phyloP scores from a whole-genome alignment of 2,797 vertebrate genomes.

The Morelia viridis region DNA sequence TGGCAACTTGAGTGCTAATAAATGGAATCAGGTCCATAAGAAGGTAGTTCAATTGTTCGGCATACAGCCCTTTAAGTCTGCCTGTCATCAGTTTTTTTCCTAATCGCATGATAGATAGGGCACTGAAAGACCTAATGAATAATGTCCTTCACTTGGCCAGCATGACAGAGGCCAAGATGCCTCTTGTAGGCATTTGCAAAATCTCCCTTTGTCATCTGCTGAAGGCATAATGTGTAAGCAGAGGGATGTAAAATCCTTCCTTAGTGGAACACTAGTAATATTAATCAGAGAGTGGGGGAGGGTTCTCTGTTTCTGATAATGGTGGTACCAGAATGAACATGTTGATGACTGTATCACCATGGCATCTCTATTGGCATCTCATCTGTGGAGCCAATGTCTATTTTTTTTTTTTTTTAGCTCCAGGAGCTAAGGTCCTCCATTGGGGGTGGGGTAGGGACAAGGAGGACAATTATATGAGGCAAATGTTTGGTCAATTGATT shows the following conservation, averaged over 20 bases:
- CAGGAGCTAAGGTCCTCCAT: background rate
- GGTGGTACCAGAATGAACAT: background rate
- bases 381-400: background rate
- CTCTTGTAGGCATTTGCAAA: background rate
- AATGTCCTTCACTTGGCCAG: background rate
- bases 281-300: background rate
- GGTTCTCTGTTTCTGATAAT: background rate
- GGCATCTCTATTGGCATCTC: background rate
- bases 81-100: background rate
- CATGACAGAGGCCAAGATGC: background rate
- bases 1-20: background rate
- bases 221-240: background rate
- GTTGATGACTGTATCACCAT: background rate
- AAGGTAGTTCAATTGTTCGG: background rate
- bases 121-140: background rate
- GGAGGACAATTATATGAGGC: background rate
- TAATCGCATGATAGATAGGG: background rate
- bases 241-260: background rate
- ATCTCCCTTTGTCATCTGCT: background rate
- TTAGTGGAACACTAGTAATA: background rate
- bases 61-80: background rate
- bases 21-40: background rate
- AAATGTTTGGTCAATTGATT: background rate
- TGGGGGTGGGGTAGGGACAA: background rate
- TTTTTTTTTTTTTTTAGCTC: background rate